Evolutionary conservation across 2,113 vertebrate genomes (phyloP).

Genomic region (Chascanopsetta lugubris): DNA sequence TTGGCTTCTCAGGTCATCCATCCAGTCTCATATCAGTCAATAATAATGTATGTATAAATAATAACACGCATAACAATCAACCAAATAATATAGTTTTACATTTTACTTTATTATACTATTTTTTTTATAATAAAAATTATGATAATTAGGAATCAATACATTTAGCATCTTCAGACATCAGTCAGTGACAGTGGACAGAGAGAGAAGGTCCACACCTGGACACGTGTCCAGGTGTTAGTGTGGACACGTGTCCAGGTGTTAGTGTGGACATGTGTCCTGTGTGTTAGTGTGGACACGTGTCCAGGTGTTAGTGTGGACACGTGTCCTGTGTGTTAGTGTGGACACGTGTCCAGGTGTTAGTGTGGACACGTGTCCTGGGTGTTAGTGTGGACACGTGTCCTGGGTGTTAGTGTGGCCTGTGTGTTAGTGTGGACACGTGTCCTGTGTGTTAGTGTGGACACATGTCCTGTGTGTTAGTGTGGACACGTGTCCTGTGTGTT

Average conservation of each 20-base stretch:
- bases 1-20: too few relatives aligned
- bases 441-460: conserved; percentile 14
- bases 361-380: conserved; percentile 21
- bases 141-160: not conserved
- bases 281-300: conserved; percentile 11
- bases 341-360: conserved; percentile 19
- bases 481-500: conserved; percentile 14
- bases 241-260: conserved; percentile 20
- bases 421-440: conserved; percentile 22
- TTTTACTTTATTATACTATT: too few relatives aligned
- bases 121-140: too few relatives aligned
- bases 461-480: conserved; percentile 9
- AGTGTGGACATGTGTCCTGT: conserved; percentile 21
- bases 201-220: too few relatives aligned
- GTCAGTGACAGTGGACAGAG: not conserved
- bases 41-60: too few relatives aligned
- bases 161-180: not conserved
- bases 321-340: not conserved
- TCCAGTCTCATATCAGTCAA: too few relatives aligned
- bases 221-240: too few relatives aligned
- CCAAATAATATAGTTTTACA: too few relatives aligned
- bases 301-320: conserved; percentile 13
- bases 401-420: too few relatives aligned
- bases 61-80: too few relatives aligned
- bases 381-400: conserved; percentile 13